Evolutionary conservation across 2,888 invertebrate genomes (phyloP).

Genomic region (Encarsia formosa): DNA sequence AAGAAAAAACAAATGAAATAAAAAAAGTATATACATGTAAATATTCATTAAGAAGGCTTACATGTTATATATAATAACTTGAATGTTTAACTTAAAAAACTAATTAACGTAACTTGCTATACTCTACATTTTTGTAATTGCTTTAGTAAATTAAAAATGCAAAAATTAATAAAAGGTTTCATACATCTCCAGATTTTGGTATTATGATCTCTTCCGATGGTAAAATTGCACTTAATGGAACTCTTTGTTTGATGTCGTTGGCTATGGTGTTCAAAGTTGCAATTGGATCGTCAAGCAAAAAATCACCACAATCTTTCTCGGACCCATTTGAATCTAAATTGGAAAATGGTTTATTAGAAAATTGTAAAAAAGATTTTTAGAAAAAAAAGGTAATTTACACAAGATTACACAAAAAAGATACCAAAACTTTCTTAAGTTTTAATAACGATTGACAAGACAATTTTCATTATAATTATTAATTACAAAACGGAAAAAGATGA

Average conservation of each 20-base stretch:
- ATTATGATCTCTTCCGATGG: conserved; percentile 35
- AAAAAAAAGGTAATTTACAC: neutral
- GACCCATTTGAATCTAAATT: neutral
- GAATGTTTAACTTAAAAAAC: too few species aligned
- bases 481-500: too few species aligned
- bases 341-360: too few species aligned
- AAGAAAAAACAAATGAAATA: neutral
- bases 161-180: neutral
- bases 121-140: too few species aligned
- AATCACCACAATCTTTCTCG: conserved; percentile 9
- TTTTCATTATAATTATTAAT: neutral
- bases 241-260: conserved; percentile 33
- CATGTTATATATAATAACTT: too few species aligned
- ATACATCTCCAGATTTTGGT: conserved; percentile 38
- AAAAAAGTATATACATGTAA: conserved; percentile 1
- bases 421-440: neutral
- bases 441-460: neutral
- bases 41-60: too few species aligned
- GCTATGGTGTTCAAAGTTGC: conserved; percentile 30
- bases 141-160: too few species aligned
- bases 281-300: conserved; percentile 34
- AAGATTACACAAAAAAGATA: neutral
- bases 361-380: too few species aligned
- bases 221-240: conserved; percentile 36
- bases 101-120: too few species aligned